phyloP scores from a whole-genome alignment of 2,797 vertebrate genomes.

The Vultur gryphus region DNA sequence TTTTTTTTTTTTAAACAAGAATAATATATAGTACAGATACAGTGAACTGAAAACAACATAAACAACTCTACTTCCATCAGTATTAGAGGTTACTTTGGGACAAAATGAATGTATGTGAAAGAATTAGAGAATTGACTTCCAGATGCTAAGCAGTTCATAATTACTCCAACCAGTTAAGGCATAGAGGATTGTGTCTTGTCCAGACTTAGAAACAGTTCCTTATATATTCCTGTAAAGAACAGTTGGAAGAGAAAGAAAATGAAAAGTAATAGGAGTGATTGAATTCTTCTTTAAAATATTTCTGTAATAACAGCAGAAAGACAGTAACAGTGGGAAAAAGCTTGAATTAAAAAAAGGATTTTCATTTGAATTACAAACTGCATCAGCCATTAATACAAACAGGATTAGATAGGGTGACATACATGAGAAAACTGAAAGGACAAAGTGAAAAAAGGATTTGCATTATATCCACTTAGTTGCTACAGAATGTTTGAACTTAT shows the following conservation, averaged over 20 bases:
- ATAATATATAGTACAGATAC: no score
- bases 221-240: background rate
- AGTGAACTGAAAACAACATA: background rate
- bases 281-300: background rate
- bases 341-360: background rate
- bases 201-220: background rate
- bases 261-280: background rate
- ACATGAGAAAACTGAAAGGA: background rate
- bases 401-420: background rate
- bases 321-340: background rate
- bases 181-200: background rate
- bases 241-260: background rate
- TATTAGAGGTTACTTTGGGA: background rate
- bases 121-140: background rate
- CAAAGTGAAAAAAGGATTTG: background rate
- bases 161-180: background rate
- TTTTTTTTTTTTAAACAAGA: background rate
- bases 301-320: background rate
- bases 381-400: background rate
- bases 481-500: background rate
- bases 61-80: background rate
- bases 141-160: background rate
- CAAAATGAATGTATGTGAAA: background rate
- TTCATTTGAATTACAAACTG: background rate
- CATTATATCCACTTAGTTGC: background rate